These are phyloP conservation scores for Tetranychus piercei DNA, from an alignment of 2,888 invertebrate genomes.

Conservation along the genomic window DNA sequence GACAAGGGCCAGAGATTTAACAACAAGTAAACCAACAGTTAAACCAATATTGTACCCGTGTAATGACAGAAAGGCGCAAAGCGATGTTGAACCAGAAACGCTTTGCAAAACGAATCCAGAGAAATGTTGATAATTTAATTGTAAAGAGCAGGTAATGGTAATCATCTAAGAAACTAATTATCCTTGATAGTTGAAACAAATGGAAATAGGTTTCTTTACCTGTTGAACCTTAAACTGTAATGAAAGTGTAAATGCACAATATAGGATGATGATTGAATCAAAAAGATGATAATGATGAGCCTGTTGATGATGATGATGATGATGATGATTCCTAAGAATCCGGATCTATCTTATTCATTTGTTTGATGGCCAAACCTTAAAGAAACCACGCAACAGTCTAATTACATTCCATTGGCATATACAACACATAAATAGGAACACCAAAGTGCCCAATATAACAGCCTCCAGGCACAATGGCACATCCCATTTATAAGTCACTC, in stretches of 20 bases:
- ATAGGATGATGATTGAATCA: neutral
- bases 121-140: neutral
- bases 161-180: neutral
- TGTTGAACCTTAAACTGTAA: neutral
- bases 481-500: neutral
- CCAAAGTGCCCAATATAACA: neutral
- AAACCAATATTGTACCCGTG: too few relatives aligned
- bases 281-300: neutral
- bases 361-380: constrained; percentile 1
- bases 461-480: neutral
- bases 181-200: neutral
- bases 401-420: constrained; percentile 1
- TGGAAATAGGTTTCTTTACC: neutral
- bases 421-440: neutral
- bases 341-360: neutral
- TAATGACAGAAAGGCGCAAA: too few relatives aligned
- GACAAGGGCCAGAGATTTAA: too few relatives aligned
- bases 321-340: neutral
- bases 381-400: neutral
- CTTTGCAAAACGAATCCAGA: neutral
- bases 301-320: neutral
- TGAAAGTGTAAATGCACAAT: constrained; percentile 1
- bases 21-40: too few relatives aligned
- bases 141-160: neutral
- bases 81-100: too few relatives aligned